phyloP scores from a whole-genome alignment of 2,113 vertebrate genomes.

The Oncorhynchus tshawytscha region DNA sequence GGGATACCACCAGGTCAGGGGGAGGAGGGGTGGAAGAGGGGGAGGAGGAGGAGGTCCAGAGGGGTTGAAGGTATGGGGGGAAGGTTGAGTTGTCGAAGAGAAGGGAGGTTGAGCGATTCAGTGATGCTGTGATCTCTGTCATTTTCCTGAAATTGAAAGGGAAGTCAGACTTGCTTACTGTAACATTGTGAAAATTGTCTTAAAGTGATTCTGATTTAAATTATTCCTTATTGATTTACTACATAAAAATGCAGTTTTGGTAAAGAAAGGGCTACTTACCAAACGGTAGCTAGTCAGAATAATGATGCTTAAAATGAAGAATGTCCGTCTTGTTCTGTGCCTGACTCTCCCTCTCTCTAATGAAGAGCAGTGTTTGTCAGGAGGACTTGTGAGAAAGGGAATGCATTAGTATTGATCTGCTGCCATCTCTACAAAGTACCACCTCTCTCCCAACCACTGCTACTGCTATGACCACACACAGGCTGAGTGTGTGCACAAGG shows the following conservation, averaged over 20 bases:
- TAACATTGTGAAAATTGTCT: background rate
- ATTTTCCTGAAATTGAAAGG: slow-evolving; percentile 20
- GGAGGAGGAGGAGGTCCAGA: background rate
- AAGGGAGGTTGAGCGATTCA: slow-evolving; percentile 1
- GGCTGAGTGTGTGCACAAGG: background rate
- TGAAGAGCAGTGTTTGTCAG: too few species aligned
- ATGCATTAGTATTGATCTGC: background rate
- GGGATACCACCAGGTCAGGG: slow-evolving; percentile 31
- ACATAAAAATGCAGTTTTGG: background rate
- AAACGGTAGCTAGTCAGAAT: background rate
- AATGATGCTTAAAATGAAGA: background rate
- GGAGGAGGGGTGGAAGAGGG: background rate
- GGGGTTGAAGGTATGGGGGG: background rate
- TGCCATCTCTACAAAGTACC: background rate
- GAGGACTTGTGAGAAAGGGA: too few species aligned
- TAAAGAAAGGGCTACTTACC: background rate
- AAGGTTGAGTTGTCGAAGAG: slow-evolving; percentile 11
- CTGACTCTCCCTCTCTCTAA: background rate
- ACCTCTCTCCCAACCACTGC: background rate
- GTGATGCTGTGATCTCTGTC: slow-evolving; percentile 15
- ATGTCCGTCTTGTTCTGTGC: background rate
- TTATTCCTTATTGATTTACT: background rate
- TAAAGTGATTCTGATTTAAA: background rate
- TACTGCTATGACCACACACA: background rate
- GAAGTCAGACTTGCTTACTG: background rate